Evolutionary conservation across 1,140 invertebrate genomes (phyloP).

Genomic region (Drosophila sp.): DNA sequence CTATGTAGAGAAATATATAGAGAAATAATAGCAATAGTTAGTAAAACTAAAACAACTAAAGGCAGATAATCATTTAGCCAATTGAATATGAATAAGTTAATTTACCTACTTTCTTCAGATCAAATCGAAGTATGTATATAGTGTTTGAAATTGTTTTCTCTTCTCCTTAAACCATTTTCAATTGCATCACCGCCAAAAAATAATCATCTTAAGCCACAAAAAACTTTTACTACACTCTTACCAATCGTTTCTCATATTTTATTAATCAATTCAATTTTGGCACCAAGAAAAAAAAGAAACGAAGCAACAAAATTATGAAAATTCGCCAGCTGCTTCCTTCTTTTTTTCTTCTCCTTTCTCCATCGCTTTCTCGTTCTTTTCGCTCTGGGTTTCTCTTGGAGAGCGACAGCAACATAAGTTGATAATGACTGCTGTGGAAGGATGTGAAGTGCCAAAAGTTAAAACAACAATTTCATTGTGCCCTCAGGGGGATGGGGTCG

Average conservation of each 20-base stretch:
- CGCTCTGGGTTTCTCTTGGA: background rate
- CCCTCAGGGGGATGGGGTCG: background rate
- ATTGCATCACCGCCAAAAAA: background rate
- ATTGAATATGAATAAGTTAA: no score
- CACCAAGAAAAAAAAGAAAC: constrained; percentile 26
- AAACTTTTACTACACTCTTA: background rate
- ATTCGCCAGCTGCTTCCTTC: constrained; percentile 32
- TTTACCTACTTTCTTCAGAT: background rate
- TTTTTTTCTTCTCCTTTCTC: background rate
- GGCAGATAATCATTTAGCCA: no score
- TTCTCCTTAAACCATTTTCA: background rate
- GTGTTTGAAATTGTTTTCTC: background rate
- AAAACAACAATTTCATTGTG: constrained; percentile 69
- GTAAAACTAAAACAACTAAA: no score
- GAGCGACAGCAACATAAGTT: constrained; percentile 50
- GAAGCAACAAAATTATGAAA: constrained; percentile 50
- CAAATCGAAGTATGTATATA: background rate
- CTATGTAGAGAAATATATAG: no score
- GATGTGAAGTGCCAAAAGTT: constrained; percentile 48
- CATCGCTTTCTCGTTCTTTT: background rate
- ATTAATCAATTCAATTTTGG: constrained; percentile 75
- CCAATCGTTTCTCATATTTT: constrained; percentile 45
- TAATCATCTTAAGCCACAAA: background rate
- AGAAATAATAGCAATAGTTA: no score
- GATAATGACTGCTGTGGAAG: constrained; percentile 53